These are phyloP conservation scores for Argynnis bischoffii DNA, from an alignment of 2,888 invertebrate genomes.

Conservation along the genomic window DNA sequence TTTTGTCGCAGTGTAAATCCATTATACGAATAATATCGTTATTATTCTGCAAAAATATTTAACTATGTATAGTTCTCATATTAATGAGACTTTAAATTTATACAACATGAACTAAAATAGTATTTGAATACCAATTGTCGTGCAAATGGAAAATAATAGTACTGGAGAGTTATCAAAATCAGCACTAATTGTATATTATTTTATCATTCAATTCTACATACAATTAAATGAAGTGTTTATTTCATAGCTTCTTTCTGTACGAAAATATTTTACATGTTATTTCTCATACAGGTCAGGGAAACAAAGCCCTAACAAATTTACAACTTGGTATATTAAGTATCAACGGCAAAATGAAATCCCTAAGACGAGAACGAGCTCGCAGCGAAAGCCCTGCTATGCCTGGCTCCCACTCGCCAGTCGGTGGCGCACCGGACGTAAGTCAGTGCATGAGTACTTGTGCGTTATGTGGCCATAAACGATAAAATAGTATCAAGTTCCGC, in stretches of 20 bases:
- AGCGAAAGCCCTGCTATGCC: constrained; percentile 42
- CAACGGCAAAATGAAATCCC: constrained; percentile 33
- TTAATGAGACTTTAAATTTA: too few species aligned
- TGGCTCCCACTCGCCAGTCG: constrained; percentile 49
- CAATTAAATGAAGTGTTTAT: too few species aligned
- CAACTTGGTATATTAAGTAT: constrained; percentile 8
- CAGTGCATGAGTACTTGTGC: constrained; percentile 33
- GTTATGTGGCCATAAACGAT: constrained; percentile 1
- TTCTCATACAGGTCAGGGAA: constrained; percentile 25
- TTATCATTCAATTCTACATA: too few species aligned
- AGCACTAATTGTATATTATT: too few species aligned
- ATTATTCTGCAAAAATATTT: too few species aligned
- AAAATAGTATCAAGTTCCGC: constrained; percentile 7
- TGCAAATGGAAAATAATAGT: too few species aligned
- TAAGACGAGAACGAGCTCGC: constrained; percentile 35
- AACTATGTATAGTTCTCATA: too few species aligned
- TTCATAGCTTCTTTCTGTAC: not conserved
- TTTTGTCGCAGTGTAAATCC: too few species aligned
- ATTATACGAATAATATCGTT: too few species aligned
- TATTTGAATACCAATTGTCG: too few species aligned
- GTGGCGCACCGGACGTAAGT: constrained; percentile 52
- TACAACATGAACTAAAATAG: too few species aligned
- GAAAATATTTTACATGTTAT: constrained; percentile 2
- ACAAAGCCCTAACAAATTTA: constrained; percentile 5
- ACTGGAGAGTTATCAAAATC: too few species aligned